phyloP scores from a whole-genome alignment of 2,113 vertebrate genomes.

The Cranoglanis bouderius region DNA sequence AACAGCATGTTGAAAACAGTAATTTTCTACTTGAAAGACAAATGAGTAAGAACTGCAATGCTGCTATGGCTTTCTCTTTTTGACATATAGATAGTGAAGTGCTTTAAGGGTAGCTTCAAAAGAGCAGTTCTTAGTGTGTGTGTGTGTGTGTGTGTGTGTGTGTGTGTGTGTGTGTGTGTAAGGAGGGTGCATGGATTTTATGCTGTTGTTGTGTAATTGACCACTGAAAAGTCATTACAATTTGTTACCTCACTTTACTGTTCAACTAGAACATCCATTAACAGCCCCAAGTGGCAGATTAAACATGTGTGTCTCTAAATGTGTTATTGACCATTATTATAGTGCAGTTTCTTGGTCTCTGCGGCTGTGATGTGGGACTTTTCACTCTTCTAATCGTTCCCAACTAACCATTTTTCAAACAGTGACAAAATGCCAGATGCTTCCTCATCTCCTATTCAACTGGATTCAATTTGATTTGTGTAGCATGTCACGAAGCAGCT shows the following conservation, averaged over 20 bases:
- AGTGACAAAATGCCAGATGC: constrained; percentile 10
- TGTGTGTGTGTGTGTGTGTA: constrained; percentile 4
- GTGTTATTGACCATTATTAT: not conserved
- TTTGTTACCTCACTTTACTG: constrained; percentile 26
- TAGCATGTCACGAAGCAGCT: not conserved
- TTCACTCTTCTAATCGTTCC: constrained; percentile 1
- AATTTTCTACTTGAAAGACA: not conserved
- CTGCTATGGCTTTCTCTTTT: not conserved
- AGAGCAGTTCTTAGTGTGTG: not conserved
- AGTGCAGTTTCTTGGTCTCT: not conserved
- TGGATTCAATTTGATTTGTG: not conserved
- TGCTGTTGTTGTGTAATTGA: constrained; percentile 16
- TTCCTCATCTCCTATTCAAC: not conserved
- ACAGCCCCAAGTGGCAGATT: constrained; percentile 12
- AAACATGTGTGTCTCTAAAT: not conserved
- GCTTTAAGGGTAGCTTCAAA: constrained; percentile 25
- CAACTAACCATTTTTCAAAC: not conserved
- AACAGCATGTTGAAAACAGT: constrained; percentile 5
- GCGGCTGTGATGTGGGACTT: not conserved
- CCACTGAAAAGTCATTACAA: constrained; percentile 12
- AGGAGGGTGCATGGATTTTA: not conserved
- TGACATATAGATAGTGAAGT: not conserved
- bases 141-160: constrained; percentile 5
- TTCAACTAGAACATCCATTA: constrained; percentile 38
- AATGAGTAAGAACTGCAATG: not conserved